A percentile compares a stretch with the other conserved stretches of the same genome.
Conservation (phyloP, 2,113 vertebrate genomes). For the Perca fluviatilis region DNA sequence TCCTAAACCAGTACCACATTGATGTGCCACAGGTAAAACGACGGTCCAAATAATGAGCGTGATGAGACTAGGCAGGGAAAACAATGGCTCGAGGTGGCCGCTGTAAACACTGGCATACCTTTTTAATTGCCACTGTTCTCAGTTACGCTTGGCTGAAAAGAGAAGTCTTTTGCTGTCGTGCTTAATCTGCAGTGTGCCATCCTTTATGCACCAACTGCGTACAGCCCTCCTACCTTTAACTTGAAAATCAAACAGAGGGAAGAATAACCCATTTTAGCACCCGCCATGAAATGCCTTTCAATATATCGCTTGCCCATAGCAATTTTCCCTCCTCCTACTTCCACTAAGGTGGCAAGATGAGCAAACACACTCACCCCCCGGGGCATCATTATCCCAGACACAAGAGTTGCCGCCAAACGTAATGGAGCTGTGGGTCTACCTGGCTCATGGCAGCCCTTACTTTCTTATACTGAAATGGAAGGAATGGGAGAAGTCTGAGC, state of each 20-base stretch:
- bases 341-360: constrained; percentile 70
- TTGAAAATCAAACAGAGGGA: constrained; percentile 67
- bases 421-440: constrained; percentile 74
- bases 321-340: constrained; percentile 62
- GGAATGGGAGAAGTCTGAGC: constrained; percentile 54
- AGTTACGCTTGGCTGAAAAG: constrained; percentile 45
- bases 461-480: constrained; percentile 69
- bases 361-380: constrained; percentile 69
- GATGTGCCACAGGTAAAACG: constrained; percentile 62
- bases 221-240: constrained; percentile 50
- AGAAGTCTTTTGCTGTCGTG: constrained; percentile 52
- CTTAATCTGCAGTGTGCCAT: constrained; percentile 60
- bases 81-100: constrained; percentile 60
- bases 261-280: constrained; percentile 71
- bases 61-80: constrained; percentile 66
- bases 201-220: constrained; percentile 32
- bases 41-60: constrained; percentile 53
- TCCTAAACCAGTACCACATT: constrained; percentile 47
- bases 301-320: constrained; percentile 68
- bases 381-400: constrained; percentile 77
- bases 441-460: constrained; percentile 61
- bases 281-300: constrained; percentile 66
- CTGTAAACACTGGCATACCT: constrained; percentile 69
- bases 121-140: constrained; percentile 77
- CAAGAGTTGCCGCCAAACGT: constrained; percentile 69